Evolutionary conservation across 2,888 invertebrate genomes (phyloP), one percentile per base, ranked within the genome.

Genomic region (Lepidonotus clava): DNA sequence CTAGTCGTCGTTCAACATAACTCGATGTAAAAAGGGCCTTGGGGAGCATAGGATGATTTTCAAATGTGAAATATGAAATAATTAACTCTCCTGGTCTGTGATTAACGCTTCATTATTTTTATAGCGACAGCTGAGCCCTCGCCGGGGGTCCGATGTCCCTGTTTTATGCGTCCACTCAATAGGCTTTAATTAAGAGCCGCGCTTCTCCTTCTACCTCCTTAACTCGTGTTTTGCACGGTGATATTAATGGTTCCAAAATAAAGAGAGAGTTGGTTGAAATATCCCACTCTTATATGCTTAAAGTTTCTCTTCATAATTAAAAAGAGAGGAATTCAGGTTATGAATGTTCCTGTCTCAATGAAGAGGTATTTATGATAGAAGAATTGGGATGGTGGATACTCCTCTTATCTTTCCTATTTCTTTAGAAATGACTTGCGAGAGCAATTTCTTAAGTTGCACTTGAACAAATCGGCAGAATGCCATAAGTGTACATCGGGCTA

Each of bases 1-100:
- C 71, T 34, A 46, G 8, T 11, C 8, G 18, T 46, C 46, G 8
- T 46, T 46, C 8, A 46, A 46, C 8, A 46, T 11, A 46, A 46
- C 18, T 8, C 46, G 18, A 11, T 46, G 6, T 5, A 56, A 56
- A 71, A 71, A 71, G 24, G 21, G 4, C 66, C 34, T 34, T 11
- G 11, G 66, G 8, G 66, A 66, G 66, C 66, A 66, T 66, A 66
- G 66, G 66, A 66, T 66, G 32, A 66, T 66, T 66, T 66, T 66
- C 66, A 28, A 66, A 66, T 66, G 71, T 71, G 71, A 71, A 71
- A 71, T 71, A 71, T 71, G 71, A 71, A 71, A 71, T 71, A 71
- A 71, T 71, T 71, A 71, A 71, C 38, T 71, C 71, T 71, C 36
- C 71, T 34, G 71, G 71, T 71, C 71, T 71, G 71, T 71, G 71